These are phyloP conservation scores for Sceloporus undulatus DNA, from an alignment of 2,113 vertebrate species.

Conservation along the genomic window DNA sequence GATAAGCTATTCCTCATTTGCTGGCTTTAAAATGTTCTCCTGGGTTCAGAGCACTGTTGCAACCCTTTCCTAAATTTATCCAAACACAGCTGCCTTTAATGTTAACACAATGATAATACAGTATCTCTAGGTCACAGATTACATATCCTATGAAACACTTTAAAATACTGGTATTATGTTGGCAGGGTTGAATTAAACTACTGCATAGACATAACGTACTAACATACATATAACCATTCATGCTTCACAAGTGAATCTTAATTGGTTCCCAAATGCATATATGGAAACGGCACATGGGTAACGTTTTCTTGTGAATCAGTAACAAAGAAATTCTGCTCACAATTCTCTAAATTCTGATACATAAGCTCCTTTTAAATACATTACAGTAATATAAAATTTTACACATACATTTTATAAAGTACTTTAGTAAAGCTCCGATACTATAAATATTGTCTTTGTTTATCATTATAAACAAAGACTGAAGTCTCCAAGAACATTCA, in stretches of 20 bases:
- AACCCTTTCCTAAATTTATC: constrained; percentile 31
- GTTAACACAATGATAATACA: background rate
- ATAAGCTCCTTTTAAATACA: constrained; percentile 20
- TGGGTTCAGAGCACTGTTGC: constrained; percentile 42
- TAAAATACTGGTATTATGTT: background rate
- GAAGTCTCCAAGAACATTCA: background rate
- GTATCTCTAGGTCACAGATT: constrained; percentile 15
- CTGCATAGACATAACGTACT: background rate
- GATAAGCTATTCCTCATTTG: constrained; percentile 61
- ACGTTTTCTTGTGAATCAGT: constrained; percentile 13
- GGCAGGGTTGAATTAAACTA: constrained; percentile 32
- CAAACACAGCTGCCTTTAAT: background rate
- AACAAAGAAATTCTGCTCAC: background rate
- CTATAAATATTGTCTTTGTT: background rate
- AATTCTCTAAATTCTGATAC: constrained; percentile 37
- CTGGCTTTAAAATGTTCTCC: constrained; percentile 51
- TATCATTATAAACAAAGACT: constrained; percentile 1
- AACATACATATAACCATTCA: background rate
- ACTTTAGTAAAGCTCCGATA: background rate
- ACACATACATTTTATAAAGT: background rate
- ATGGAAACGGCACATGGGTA: background rate
- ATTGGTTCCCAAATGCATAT: background rate
- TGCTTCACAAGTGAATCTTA: constrained; percentile 4
- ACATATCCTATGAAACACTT: background rate
- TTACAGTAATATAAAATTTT: background rate